phyloP scores from a whole-genome alignment of 2,797 vertebrate species.

The Oceanodroma leucorhoa region DNA sequence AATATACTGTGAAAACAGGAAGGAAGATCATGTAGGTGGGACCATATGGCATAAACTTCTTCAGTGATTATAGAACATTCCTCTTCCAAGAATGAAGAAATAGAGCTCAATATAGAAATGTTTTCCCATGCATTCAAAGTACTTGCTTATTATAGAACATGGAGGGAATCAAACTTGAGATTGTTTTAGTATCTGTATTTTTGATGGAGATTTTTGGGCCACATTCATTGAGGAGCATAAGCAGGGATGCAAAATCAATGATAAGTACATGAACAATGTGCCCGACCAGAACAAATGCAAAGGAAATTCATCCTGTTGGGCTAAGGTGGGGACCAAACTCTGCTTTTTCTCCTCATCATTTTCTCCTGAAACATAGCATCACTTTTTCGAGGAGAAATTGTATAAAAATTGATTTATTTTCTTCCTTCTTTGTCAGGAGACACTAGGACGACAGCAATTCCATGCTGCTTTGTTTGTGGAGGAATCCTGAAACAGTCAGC shows the following conservation, averaged over 20 bases:
- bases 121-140: background rate
- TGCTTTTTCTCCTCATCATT: background rate
- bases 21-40: slow-evolving; percentile 55
- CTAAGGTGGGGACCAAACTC: background rate
- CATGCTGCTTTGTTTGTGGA: background rate
- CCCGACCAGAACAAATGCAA: background rate
- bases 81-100: background rate
- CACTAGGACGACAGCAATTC: background rate
- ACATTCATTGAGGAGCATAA: background rate
- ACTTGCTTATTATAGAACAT: slow-evolving; percentile 3
- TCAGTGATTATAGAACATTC: background rate
- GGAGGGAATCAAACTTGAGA: background rate
- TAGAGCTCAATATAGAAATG: background rate
- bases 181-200: background rate
- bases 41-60: slow-evolving; percentile 43
- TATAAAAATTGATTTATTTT: background rate
- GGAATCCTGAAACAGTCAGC: background rate
- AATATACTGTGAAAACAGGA: slow-evolving; percentile 66
- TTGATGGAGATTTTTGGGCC: background rate
- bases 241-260: background rate
- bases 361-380: background rate
- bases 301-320: background rate
- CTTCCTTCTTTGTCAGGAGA: background rate
- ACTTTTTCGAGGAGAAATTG: background rate
- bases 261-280: background rate